Evolutionary conservation across 2,797 vertebrate genomes (phyloP).

Genomic region (Gadopsis bispinosus): DNA sequence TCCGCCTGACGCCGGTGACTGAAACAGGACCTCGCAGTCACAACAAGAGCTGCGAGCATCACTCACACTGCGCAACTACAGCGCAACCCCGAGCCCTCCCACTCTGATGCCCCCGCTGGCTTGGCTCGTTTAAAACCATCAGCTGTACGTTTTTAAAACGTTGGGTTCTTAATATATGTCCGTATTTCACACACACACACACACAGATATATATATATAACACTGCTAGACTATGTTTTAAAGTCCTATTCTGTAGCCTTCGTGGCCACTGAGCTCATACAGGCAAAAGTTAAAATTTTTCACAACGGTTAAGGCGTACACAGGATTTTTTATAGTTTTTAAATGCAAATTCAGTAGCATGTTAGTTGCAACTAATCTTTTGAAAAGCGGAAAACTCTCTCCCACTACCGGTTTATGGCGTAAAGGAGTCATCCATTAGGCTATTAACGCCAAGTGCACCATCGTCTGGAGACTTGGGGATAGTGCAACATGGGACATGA

Average conservation of each 20-base stretch:
- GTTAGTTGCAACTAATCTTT: constrained; percentile 21
- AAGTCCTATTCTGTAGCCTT: neutral
- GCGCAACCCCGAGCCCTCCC: constrained; percentile 69
- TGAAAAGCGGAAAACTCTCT: constrained; percentile 27
- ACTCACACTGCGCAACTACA: constrained; percentile 65
- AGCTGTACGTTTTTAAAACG: neutral
- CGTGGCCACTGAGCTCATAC: neutral
- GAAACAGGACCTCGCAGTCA: constrained; percentile 85
- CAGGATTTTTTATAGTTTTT: neutral
- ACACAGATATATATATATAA: too few species aligned
- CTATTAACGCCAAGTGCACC: constrained; percentile 59
- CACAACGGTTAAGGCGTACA: neutral
- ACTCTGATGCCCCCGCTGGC: constrained; percentile 35
- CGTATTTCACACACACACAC: too few species aligned
- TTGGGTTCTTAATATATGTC: neutral
- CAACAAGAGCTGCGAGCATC: constrained; percentile 80
- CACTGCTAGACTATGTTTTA: neutral
- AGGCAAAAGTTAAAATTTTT: too few species aligned
- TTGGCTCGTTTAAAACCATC: constrained; percentile 15
- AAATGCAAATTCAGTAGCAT: constrained; percentile 1
- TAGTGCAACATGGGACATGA: constrained; percentile 44
- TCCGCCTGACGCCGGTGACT: constrained; percentile 86
- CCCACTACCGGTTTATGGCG: constrained; percentile 53
- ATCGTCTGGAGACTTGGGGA: constrained; percentile 63
- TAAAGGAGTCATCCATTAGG: constrained; percentile 7